phyloP scores from a whole-genome alignment of 2,113 vertebrate species.

The Xyrauchen texanus region DNA sequence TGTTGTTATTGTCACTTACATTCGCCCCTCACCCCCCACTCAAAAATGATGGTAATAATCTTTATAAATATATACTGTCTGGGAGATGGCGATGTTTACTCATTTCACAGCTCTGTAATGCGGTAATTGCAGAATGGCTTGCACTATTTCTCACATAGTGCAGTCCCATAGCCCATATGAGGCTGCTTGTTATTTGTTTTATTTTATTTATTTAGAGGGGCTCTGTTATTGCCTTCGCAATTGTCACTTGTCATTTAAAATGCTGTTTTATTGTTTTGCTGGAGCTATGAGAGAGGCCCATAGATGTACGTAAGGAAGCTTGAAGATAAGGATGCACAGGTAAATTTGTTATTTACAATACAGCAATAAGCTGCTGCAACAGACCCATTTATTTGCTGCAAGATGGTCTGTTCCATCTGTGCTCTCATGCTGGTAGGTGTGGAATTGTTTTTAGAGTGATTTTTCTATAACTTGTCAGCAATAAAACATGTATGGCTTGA shows the following conservation, averaged over 20 bases:
- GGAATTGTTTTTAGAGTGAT: constrained; percentile 4
- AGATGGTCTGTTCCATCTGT: constrained; percentile 17
- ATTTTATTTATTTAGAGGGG: constrained; percentile 45
- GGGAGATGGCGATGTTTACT: constrained; percentile 43
- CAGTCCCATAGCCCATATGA: constrained; percentile 49
- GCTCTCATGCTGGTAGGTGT: constrained; percentile 2
- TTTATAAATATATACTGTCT: constrained; percentile 52
- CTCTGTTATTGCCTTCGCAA: constrained; percentile 53
- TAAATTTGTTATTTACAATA: constrained; percentile 51
- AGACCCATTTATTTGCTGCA: constrained; percentile 12
- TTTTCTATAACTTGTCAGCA: constrained; percentile 15
- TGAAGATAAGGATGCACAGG: constrained; percentile 57
- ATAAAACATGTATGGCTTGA: constrained; percentile 16
- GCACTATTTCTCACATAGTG: constrained; percentile 47
- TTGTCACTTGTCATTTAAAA: constrained; percentile 66
- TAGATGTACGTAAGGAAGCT: constrained; percentile 55
- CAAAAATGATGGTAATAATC: constrained; percentile 51
- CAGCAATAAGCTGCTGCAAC: constrained; percentile 14
- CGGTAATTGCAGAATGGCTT: constrained; percentile 52
- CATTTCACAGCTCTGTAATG: constrained; percentile 47
- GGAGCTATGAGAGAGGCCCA: constrained; percentile 58
- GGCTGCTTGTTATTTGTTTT: constrained; percentile 46
- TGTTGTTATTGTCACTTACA: constrained; percentile 49
- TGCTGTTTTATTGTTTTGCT: constrained; percentile 62
- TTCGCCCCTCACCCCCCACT: constrained; percentile 18